Conservation (phyloP, 1,140 invertebrate genomes). For the Tigriopus japonicus region DNA sequence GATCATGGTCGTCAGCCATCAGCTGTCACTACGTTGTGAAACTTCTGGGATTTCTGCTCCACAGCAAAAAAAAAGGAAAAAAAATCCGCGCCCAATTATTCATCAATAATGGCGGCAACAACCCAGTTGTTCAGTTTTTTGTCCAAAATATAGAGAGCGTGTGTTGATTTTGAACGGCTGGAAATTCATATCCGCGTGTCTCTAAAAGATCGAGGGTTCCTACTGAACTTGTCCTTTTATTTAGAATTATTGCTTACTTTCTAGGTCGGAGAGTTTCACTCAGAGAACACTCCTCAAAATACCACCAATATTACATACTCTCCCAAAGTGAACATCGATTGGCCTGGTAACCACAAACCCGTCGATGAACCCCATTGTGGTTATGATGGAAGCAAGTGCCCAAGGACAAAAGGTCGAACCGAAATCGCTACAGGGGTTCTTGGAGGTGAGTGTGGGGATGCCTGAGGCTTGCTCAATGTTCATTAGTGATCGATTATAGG, state of each 20-base stretch:
- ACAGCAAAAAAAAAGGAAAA: too few species aligned
- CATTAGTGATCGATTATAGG: background rate
- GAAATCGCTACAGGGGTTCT: constrained; percentile 6
- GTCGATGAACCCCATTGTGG: constrained; percentile 84
- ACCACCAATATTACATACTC: background rate
- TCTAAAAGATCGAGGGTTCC: too few species aligned
- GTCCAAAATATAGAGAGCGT: too few species aligned
- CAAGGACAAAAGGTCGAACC: background rate
- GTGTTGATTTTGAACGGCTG: too few species aligned
- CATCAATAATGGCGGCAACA: too few species aligned
- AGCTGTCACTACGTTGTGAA: too few species aligned
- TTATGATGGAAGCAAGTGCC: constrained; percentile 73
- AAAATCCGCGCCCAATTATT: too few species aligned
- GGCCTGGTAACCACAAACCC: constrained; percentile 53
- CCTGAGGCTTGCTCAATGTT: background rate
- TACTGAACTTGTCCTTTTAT: too few species aligned
- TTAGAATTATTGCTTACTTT: background rate
- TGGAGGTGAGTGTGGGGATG: background rate
- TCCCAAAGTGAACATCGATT: constrained; percentile 37
- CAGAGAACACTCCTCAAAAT: background rate
- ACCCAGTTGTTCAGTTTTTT: too few species aligned
- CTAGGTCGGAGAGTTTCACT: background rate
- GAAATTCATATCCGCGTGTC: too few species aligned
- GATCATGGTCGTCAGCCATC: too few species aligned
- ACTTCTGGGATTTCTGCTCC: too few species aligned